These are phyloP conservation scores for Colossoma macropomum DNA, from an alignment of 2,113 vertebrate species.

Conservation along the genomic window DNA sequence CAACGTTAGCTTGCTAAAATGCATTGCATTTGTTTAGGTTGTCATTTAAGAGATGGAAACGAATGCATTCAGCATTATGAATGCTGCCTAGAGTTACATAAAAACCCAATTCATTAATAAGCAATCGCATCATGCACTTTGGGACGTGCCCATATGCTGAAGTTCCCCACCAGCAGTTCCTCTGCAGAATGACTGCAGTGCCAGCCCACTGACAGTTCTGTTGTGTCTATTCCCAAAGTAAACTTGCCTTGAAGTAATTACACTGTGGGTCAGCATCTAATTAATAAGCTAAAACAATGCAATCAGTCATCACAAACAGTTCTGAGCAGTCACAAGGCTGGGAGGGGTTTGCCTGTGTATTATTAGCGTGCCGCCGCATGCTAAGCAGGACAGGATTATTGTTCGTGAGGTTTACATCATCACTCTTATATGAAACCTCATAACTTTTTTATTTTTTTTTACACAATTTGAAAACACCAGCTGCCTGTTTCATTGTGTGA, in stretches of 20 bases:
- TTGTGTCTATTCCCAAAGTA: conserved; percentile 47
- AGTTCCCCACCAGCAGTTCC: conserved; percentile 31
- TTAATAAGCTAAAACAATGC: conserved; percentile 55
- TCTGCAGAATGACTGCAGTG: conserved; percentile 28
- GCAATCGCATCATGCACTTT: conserved; percentile 8
- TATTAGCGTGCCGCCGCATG: conserved; percentile 11
- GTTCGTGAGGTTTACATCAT: background rate
- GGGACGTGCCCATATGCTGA: conserved; percentile 20
- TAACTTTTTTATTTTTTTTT: background rate
- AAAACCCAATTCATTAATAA: conserved; percentile 32
- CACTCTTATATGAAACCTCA: background rate
- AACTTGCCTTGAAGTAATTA: conserved; percentile 55
- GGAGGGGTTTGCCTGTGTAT: background rate
- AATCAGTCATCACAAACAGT: conserved; percentile 53
- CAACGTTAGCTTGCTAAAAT: background rate
- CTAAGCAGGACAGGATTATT: conserved; percentile 1
- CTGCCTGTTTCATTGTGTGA: too few relatives aligned
- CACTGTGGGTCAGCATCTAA: conserved; percentile 53
- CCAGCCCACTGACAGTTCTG: conserved; percentile 21
- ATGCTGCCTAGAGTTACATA: background rate
- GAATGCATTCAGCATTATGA: background rate
- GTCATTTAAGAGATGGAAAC: background rate
- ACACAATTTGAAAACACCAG: background rate
- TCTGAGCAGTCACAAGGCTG: conserved; percentile 8
- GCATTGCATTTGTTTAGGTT: background rate